Percentiles rank a stretch among this genome's conserved stretches.
Conservation (phyloP, 2,888 invertebrate species). For the Monoplex corrugatus region DNA sequence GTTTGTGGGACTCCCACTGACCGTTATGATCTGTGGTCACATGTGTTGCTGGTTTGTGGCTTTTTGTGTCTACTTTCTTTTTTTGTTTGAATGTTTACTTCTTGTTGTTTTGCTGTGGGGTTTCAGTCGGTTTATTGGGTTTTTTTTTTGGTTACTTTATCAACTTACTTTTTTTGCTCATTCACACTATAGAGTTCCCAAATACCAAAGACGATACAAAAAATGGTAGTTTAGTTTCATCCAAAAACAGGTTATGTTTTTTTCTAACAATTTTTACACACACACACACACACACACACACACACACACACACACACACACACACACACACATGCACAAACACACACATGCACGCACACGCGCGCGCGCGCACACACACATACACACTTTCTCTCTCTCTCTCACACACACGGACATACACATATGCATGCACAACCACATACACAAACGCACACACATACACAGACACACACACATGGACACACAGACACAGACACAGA, state of each 20-base stretch:
- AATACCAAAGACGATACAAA: too few species aligned
- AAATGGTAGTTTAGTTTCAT: too few species aligned
- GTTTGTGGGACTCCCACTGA: too few species aligned
- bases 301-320: neutral
- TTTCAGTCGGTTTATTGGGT: too few species aligned
- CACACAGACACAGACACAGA: neutral
- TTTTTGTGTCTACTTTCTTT: too few species aligned
- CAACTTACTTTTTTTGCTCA: too few species aligned
- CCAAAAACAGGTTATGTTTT: neutral
- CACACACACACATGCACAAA: neutral
- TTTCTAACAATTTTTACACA: neutral
- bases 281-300: neutral
- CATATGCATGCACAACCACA: neutral
- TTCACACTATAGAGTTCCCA: too few species aligned
- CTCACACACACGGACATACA: neutral
- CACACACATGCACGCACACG: neutral
- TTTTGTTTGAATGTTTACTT: too few species aligned
- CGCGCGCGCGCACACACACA: neutral
- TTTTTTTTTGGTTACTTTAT: too few species aligned
- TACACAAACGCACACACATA: neutral
- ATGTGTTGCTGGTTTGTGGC: too few species aligned
- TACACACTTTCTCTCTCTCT: neutral
- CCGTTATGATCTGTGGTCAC: too few species aligned
- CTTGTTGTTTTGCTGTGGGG: too few species aligned
- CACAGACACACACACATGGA: neutral